Evolutionary conservation across 2,888 invertebrate genomes (phyloP).

Genomic region (Neelides folsomi): DNA sequence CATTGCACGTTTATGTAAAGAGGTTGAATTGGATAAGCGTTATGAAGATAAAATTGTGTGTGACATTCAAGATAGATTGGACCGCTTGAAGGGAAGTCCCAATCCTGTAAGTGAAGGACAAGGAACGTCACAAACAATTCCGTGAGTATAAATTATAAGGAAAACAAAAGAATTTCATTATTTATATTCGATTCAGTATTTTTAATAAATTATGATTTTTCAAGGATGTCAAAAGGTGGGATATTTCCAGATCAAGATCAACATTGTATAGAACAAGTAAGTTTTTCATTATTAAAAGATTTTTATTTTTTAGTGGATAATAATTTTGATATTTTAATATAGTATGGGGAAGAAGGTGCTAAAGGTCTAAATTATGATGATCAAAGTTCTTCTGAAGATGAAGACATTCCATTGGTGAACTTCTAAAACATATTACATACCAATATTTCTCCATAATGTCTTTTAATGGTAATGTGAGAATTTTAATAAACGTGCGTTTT

Average conservation of each 20-base stretch:
- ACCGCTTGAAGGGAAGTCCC: conserved; percentile 10
- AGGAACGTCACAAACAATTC: conserved; percentile 22
- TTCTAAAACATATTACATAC: too few relatives aligned
- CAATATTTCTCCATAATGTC: conserved; percentile 6
- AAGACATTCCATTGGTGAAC: too few relatives aligned
- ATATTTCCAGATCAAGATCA: too few relatives aligned
- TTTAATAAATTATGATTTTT: too few relatives aligned
- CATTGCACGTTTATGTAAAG: conserved; percentile 44
- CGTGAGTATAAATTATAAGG: conserved; percentile 17
- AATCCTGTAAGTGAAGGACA: conserved; percentile 9
- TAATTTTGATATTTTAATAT: too few relatives aligned
- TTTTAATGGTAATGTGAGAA: conserved; percentile 9
- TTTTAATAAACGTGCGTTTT: not conserved
- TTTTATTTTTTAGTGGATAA: too few relatives aligned
- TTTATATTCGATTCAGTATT: not conserved
- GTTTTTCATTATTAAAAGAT: too few relatives aligned
- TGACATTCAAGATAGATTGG: conserved; percentile 44
- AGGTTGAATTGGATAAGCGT: conserved; percentile 29
- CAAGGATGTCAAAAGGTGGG: too few relatives aligned
- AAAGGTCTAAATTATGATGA: too few relatives aligned
- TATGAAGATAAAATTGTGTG: conserved; percentile 34
- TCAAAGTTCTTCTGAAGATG: too few relatives aligned
- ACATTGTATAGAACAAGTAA: too few relatives aligned
- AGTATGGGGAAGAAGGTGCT: too few relatives aligned
- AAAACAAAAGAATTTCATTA: not conserved